phyloP scores from a whole-genome alignment of 1,140 invertebrate genomes.

The Zelostemma sp. region DNA sequence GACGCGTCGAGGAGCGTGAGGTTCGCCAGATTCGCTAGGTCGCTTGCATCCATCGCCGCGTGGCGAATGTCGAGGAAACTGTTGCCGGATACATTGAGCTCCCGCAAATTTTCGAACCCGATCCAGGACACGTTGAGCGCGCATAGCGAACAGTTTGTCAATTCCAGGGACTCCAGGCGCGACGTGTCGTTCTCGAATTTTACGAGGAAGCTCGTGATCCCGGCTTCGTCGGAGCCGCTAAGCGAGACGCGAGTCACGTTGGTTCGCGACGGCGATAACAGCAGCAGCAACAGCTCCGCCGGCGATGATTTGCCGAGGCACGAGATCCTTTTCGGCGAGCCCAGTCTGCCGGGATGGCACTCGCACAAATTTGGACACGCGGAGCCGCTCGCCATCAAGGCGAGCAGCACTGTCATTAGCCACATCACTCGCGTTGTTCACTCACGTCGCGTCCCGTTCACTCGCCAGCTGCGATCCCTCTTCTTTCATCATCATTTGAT shows the following conservation, averaged over 20 bases:
- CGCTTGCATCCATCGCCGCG: constrained; percentile 15
- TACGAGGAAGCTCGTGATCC: constrained; percentile 45
- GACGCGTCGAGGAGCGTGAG: constrained; percentile 74
- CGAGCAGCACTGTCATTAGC: constrained; percentile 58
- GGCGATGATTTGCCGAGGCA: constrained; percentile 42
- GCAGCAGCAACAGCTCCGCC: constrained; percentile 32
- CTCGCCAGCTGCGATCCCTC: too few species aligned
- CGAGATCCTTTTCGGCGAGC: constrained; percentile 18
- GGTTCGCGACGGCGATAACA: background rate
- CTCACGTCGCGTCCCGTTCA: constrained; percentile 62
- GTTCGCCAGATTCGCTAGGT: constrained; percentile 45
- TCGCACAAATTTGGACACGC: constrained; percentile 57
- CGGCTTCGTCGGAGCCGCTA: constrained; percentile 36
- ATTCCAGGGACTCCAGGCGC: constrained; percentile 46
- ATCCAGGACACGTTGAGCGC: constrained; percentile 62
- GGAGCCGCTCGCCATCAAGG: constrained; percentile 60
- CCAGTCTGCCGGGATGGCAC: constrained; percentile 40
- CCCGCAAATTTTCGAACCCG: constrained; percentile 63
- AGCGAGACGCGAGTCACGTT: constrained; percentile 33
- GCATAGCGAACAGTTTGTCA: constrained; percentile 58
- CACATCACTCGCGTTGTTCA: constrained; percentile 45
- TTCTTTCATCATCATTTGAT: constrained; percentile 11
- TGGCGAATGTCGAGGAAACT: constrained; percentile 61
- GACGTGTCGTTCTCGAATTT: constrained; percentile 43
- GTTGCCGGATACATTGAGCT: constrained; percentile 71